phyloP scores from a whole-genome alignment of 2,113 vertebrate genomes.

The Xyliphius kryptos region DNA sequence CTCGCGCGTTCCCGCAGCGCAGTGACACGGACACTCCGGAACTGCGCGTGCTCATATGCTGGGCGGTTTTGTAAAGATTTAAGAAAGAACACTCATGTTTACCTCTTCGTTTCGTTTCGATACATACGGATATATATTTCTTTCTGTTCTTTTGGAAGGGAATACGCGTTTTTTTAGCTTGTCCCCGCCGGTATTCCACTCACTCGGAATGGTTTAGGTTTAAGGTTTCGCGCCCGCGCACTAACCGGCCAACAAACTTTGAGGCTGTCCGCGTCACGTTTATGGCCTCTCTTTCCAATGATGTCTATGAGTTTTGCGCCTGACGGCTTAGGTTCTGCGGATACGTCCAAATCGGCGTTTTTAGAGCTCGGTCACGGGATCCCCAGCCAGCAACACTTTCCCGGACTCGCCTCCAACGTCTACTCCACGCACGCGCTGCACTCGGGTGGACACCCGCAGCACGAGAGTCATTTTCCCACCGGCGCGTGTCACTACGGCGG shows the following conservation, averaged over 20 bases:
- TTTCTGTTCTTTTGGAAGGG: too few relatives aligned
- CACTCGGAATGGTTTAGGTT: slow-evolving; percentile 44
- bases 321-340: slow-evolving; percentile 69
- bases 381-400: slow-evolving; percentile 67
- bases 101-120: slow-evolving; percentile 42
- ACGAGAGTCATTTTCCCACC: slow-evolving; percentile 63
- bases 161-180: too few relatives aligned
- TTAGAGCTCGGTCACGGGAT: slow-evolving; percentile 72
- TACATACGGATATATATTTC: slow-evolving; percentile 39
- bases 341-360: slow-evolving; percentile 78
- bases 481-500: slow-evolving; percentile 64
- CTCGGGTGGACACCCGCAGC: slow-evolving; percentile 64
- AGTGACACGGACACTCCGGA: slow-evolving; percentile 46
- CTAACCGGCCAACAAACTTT: slow-evolving; percentile 53
- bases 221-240: slow-evolving; percentile 33
- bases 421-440: slow-evolving; percentile 70
- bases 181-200: slow-evolving; percentile 26
- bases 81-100: slow-evolving; percentile 46
- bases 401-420: slow-evolving; percentile 61
- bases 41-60: slow-evolving; percentile 55
- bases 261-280: slow-evolving; percentile 53
- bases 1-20: slow-evolving; percentile 48
- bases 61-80: slow-evolving; percentile 56
- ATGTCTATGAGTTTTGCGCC: slow-evolving; percentile 84
- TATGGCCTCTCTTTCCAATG: slow-evolving; percentile 62